Evolutionary conservation across 2,888 invertebrate species (phyloP).

Genomic region (Chloroclysta siterata): DNA sequence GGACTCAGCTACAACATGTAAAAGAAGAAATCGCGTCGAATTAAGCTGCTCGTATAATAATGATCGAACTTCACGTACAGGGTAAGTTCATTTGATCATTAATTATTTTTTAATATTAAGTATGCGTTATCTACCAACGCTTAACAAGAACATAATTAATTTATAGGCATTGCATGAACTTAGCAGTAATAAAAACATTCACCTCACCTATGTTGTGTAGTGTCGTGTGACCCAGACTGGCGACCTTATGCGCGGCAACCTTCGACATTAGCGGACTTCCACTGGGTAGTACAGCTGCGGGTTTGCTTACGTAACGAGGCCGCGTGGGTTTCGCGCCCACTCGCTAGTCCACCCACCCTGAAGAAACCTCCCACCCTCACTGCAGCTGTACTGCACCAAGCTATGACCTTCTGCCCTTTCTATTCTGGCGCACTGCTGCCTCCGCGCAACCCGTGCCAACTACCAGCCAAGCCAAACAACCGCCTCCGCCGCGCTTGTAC

Average conservation of each 20-base stretch:
- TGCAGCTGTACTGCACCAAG: conserved; percentile 67
- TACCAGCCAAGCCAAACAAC: conserved; percentile 35
- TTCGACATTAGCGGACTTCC: conserved; percentile 67
- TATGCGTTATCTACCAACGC: too few relatives aligned
- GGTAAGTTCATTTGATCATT: too few relatives aligned
- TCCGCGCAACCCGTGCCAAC: conserved; percentile 29
- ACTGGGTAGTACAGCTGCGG: conserved; percentile 54
- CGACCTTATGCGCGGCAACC: conserved; percentile 76
- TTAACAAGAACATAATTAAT: too few relatives aligned
- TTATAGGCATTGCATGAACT: background rate
- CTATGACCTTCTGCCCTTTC: conserved; percentile 69
- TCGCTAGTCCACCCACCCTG: conserved; percentile 46
- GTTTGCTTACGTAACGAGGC: conserved; percentile 53
- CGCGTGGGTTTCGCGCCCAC: conserved; percentile 47
- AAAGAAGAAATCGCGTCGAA: too few relatives aligned
- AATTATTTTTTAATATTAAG: too few relatives aligned
- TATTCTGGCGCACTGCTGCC: conserved; percentile 44
- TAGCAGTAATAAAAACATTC: conserved; percentile 38
- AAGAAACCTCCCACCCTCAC: conserved; percentile 47
- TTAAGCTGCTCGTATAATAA: too few relatives aligned
- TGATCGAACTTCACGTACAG: too few relatives aligned
- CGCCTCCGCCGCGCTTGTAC: conserved; percentile 26
- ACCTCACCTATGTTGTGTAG: conserved; percentile 36
- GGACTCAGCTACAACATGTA: too few relatives aligned
- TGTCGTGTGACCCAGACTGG: conserved; percentile 62